Conservation (phyloP, 2,113 vertebrate genomes). For the Cyanoliseus patagonus region DNA sequence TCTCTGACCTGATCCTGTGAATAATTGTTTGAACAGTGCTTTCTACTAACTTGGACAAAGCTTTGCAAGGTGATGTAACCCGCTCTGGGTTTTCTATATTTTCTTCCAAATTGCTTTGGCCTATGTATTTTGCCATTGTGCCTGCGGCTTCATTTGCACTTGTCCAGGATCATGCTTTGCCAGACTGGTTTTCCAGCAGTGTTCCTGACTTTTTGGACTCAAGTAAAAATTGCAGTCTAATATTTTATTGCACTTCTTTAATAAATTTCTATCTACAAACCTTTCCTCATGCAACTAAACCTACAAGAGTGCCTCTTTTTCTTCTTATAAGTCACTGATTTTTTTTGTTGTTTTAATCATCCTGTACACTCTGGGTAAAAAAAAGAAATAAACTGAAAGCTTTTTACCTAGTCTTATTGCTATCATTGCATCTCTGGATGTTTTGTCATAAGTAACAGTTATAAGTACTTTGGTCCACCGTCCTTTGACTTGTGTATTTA, state of each 20-base stretch:
- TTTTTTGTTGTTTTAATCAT: not conserved
- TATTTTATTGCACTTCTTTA: not conserved
- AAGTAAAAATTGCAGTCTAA: not conserved
- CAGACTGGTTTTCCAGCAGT: not conserved
- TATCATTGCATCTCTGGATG: not conserved
- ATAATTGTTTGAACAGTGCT: not conserved
- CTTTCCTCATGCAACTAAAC: not conserved
- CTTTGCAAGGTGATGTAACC: not conserved
- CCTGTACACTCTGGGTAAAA: not conserved
- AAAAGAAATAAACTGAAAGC: not conserved
- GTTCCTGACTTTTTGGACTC: not conserved
- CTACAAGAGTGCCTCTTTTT: not conserved
- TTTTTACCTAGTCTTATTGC: not conserved
- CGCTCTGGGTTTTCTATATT: fast-evolving
- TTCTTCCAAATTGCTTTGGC: not conserved
- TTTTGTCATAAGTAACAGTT: not conserved
- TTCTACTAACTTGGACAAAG: not conserved
- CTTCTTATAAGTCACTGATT: not conserved
- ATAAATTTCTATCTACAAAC: not conserved
- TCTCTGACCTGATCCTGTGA: not conserved
- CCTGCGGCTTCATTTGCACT: not conserved
- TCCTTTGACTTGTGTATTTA: not conserved
- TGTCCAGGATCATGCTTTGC: not conserved
- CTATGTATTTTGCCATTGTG: not conserved
- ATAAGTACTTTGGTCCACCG: not conserved